phyloP scores from a whole-genome alignment of 2,113 vertebrate species.

The Myotis davidii region DNA sequence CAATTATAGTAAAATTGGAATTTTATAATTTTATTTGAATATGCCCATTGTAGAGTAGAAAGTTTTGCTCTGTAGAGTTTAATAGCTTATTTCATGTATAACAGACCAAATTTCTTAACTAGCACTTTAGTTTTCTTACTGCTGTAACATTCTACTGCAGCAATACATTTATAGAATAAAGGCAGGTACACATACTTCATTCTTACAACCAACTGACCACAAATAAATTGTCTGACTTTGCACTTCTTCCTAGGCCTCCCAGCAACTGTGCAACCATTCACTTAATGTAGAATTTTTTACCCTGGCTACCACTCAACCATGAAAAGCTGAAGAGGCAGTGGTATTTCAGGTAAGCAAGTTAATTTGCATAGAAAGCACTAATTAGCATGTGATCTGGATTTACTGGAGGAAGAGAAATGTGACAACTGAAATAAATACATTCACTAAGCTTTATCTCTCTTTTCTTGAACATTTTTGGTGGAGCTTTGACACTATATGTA shows the following conservation, averaged over 20 bases:
- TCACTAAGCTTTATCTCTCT: background rate
- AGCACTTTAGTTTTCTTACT: background rate
- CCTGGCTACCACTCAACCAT: background rate
- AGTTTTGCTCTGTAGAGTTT: background rate
- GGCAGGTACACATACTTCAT: background rate
- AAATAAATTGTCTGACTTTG: background rate
- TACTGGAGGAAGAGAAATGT: background rate
- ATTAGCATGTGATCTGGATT: constrained; percentile 47
- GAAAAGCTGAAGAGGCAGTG: constrained; percentile 38
- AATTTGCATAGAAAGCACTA: constrained; percentile 45
- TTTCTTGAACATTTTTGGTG: background rate
- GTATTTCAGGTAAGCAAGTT: constrained; percentile 3
- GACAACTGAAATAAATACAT: constrained; percentile 44
- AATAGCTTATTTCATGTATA: background rate
- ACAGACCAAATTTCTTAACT: background rate
- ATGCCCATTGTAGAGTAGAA: background rate
- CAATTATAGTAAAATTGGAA: constrained; percentile 33
- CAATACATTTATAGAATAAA: background rate
- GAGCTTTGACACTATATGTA: background rate
- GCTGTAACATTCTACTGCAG: background rate
- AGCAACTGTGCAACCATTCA: background rate
- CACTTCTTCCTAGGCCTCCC: background rate
- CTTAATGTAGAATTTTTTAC: background rate
- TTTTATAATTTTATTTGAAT: constrained; percentile 5
- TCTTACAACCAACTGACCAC: background rate